Conservation (phyloP, 92 coral and sea anemone genomes). For the Palythoa grandiflora region DNA sequence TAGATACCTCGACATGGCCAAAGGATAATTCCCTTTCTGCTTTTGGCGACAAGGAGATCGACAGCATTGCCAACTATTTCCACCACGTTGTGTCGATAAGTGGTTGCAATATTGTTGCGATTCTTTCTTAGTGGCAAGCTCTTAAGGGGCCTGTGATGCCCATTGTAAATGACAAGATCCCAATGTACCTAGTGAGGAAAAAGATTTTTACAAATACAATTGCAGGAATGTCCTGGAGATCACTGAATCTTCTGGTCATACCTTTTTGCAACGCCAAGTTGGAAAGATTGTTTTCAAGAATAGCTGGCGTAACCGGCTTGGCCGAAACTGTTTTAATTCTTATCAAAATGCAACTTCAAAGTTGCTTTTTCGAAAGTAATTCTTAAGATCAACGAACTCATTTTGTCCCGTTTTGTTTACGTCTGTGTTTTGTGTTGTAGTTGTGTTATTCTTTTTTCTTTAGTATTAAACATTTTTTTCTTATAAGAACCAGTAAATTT, state of each 20-base stretch:
- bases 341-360: too few relatives aligned
- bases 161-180: neutral
- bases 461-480: too few relatives aligned
- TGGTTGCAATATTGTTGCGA: neutral
- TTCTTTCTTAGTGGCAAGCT: neutral
- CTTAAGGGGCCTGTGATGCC: neutral
- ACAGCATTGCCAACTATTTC: neutral
- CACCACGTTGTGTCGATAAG: too few relatives aligned
- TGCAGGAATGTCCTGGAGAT: too few relatives aligned
- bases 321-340: neutral
- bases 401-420: too few relatives aligned
- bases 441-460: too few relatives aligned
- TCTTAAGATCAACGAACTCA: too few relatives aligned
- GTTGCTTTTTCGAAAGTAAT: too few relatives aligned
- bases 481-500: too few relatives aligned
- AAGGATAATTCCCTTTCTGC: too few relatives aligned
- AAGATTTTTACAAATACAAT: neutral
- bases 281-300: neutral
- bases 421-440: too few relatives aligned
- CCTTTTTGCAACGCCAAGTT: neutral
- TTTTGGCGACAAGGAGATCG: neutral
- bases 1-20: too few relatives aligned
- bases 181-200: neutral
- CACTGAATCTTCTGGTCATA: neutral
- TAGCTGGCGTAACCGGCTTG: neutral